These are phyloP conservation scores for Aspidoscelis tigris DNA, from an alignment of 2,113 vertebrate genomes.

Conservation along the genomic window DNA sequence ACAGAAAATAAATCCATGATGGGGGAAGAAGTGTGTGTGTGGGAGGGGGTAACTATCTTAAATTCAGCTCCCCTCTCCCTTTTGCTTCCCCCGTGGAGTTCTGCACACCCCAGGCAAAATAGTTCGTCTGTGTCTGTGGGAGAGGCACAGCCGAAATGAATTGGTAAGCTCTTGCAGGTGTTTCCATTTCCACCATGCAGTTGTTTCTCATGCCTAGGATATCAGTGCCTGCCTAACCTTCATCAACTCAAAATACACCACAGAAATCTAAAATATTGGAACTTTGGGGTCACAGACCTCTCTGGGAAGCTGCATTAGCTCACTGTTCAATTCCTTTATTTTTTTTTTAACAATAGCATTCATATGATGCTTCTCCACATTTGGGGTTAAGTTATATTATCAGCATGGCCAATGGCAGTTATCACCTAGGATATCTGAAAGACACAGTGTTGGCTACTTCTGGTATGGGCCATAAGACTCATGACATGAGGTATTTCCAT, in stretches of 20 bases:
- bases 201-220: neutral
- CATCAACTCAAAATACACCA: neutral
- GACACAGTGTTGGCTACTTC: neutral
- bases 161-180: conserved; percentile 31
- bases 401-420: neutral
- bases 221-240: neutral
- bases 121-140: neutral
- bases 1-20: conserved; percentile 59
- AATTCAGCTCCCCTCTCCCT: conserved; percentile 11
- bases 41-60: conserved; percentile 37
- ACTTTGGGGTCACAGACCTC: neutral
- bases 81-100: conserved; percentile 17
- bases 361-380: neutral
- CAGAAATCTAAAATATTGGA: neutral
- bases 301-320: neutral
- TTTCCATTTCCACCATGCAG: conserved; percentile 13
- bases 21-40: neutral
- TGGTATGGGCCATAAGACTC: neutral
- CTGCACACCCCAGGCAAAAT: accelerated
- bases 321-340: neutral
- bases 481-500: too few species aligned
- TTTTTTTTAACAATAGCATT: too few species aligned
- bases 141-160: neutral
- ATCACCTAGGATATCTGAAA: neutral
- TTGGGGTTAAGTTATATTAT: neutral